Evolutionary conservation across 2,797 vertebrate species (phyloP).

Genomic region (Tadarida brasiliensis): DNA sequence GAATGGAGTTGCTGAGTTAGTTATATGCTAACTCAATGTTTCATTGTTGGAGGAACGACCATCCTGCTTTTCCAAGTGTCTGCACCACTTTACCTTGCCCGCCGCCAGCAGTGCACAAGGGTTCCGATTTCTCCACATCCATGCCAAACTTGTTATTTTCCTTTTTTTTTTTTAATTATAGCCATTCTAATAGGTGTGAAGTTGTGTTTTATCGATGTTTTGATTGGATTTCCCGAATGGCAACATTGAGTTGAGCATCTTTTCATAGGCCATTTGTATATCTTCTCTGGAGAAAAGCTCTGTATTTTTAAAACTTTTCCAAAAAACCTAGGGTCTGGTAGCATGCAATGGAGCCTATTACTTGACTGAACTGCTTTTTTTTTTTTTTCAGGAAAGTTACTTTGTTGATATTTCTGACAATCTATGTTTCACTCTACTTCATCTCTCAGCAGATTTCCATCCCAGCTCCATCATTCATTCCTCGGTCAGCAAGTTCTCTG

Average conservation of each 20-base stretch:
- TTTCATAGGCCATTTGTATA: background rate
- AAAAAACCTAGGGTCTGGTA: background rate
- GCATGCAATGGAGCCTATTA: background rate
- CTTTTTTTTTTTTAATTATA: background rate
- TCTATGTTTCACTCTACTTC: constrained; percentile 13
- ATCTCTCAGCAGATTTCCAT: constrained; percentile 39
- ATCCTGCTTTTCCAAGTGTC: background rate
- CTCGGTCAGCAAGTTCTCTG: constrained; percentile 22
- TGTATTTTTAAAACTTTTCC: constrained; percentile 1
- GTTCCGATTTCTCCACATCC: background rate
- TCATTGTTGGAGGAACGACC: background rate
- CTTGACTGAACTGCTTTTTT: background rate
- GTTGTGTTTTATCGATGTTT: background rate
- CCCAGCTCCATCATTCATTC: background rate
- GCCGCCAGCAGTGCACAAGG: background rate
- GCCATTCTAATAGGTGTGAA: background rate
- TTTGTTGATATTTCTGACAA: constrained; percentile 41
- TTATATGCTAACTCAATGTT: background rate
- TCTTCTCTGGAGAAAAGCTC: background rate
- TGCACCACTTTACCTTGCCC: background rate
- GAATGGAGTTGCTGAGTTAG: background rate
- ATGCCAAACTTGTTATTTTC: background rate
- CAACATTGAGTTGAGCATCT: background rate
- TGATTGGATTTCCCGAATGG: background rate
- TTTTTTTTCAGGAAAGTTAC: constrained; percentile 2